Base-by-base conservation (phyloP, 2,113 vertebrate genomes). In the Zapus hudsonius region DNA sequence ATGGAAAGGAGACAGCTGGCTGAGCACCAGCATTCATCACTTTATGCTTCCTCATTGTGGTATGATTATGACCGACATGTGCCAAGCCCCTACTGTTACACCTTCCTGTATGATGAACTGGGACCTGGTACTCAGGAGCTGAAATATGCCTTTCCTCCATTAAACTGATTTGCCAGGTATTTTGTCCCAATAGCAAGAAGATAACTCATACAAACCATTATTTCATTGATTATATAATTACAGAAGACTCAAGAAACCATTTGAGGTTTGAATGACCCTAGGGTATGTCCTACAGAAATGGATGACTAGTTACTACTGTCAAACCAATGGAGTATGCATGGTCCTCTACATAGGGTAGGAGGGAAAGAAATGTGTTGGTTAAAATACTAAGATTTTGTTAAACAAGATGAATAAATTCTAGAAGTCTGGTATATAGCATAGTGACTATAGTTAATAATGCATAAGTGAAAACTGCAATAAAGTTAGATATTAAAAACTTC, bases 211-310 rank as follows among this genome's bases (percentile, higher is more conserved):
- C 36, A 64, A 70, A 5, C 15, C 52, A 67, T 87, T 81, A 29
- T 84, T 93, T 52, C 57, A 36, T 81, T 83, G 70, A 83, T 92
- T 86, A 13, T 74, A 4, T 33, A 88, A 55, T 86, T 33, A 47
- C 38, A 59, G 79, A 85, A 93, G 19, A 70, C 47, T 82, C 72
- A 82, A 85, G 59, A 85, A 2, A 74, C 29, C 16, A 61, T 76
- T 89, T 12, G 10, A 63, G 5, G 5, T 75, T 84, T 91, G 31
- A n/a, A 63, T 90, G 36, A 31, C 31, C 31, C 27, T 44, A 76
- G 31, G 38, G 3, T 86, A 76, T 69, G 94, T 90, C 19, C 27
- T 44, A 63, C 61, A 67, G 40, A 38, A 92, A 80, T 61, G 0
- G 3, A 7, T 92, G 64, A 66, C 17, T 67, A 76, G 20, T 55